Evolutionary conservation across 1,140 invertebrate species (phyloP), one percentile per base, ranked within the genome.

Genomic region (Bacillus rossius): DNA sequence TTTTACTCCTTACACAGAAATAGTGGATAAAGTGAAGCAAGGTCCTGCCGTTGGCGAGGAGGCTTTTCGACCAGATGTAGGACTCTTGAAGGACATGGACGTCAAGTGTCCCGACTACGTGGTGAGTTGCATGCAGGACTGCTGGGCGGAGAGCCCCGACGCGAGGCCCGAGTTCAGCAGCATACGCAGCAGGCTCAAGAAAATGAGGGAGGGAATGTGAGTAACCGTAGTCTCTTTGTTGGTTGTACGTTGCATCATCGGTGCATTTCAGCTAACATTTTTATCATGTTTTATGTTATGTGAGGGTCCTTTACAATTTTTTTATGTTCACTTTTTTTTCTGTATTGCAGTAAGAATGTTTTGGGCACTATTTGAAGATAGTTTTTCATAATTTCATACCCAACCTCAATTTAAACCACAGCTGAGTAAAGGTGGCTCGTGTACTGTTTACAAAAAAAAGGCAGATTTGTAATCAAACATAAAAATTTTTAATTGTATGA

Each of bases 111-210:
- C 89, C 42, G 88, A 92, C 57, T 91, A 87, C 67, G 82, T 94
- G 41, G 69, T 91, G 29, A 78, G 79, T 63, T 84, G 84, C 64
- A 93, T 94, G 71, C 80, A 80, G 60, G 91, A 94, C 65, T 92
- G 91, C 70, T 96, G 92, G 93, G 78, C 84, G 10, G 92, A 95
- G 71, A 81, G 83, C 63, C 89, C 92, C 2, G 86, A 91, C 29
- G 62, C 76, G 10, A 78, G 92, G 56, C 92, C 92, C 13, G 89
- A 94, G 70, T 94, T 96, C 73, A 79, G 81, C 65, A 80, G 75
- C 19, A 88, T 96, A 63, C 78, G 92, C 63, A 81, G 79, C 22
- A 78, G 88, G 47, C 79, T 95, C 47, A 93, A 93, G 75, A 87
- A 88, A 68, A 87, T 96, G 84, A 89, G 91, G 73, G 85, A 88